Base-by-base conservation (phyloP, 1,140 invertebrate genomes). In the Drosophila repletoides region DNA sequence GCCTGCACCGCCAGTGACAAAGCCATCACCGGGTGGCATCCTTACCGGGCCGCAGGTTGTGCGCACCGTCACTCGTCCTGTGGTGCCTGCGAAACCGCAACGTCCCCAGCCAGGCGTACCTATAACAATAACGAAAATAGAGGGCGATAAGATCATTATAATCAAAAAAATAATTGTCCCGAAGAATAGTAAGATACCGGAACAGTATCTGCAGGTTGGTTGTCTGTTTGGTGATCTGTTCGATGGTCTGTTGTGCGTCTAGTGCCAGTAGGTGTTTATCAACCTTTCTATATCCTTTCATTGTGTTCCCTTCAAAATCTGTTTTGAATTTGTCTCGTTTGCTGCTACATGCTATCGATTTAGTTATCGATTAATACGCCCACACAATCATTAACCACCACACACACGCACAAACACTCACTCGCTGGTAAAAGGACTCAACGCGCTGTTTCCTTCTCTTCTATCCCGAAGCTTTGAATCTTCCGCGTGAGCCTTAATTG, bases 101-200 rank as follows among this genome's bases (percentile, higher is more conserved):
- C 67, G 80, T 1, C 88, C 88, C 0, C 69, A 73, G 36, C 33
- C 45, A 0, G 83, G 88, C 2, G 86, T 89, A 24, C 88, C 88
- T 31, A 89, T 90, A 31, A 90, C 88, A 0, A 90, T 90, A 19
- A 88, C 88, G 17, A 90, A 76, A 45, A 90, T 90, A 56, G 88
- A 89, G 58, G 89, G 89, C 38, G 89, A 90, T 59, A 90, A 90
- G 77, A 90, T 90, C 17, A 90, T 90, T 33, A 90, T 90, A 46
- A 90, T 90, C 43, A 90, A 90, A 72, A 89, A 89, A 63, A 76
- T 90, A 26, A 46, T 88, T 34, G 80, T 90, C 19, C 88, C 88
- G 28, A 90, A 90, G 74, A 90, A 90, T 52, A 79, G 86, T 69
- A 90, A 90, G 88, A 83, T 90, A 71, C 88, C 88, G 81, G 88